Evolutionary conservation across 2,888 invertebrate genomes (phyloP).

Genomic region (Fissipunctia ypsillon): DNA sequence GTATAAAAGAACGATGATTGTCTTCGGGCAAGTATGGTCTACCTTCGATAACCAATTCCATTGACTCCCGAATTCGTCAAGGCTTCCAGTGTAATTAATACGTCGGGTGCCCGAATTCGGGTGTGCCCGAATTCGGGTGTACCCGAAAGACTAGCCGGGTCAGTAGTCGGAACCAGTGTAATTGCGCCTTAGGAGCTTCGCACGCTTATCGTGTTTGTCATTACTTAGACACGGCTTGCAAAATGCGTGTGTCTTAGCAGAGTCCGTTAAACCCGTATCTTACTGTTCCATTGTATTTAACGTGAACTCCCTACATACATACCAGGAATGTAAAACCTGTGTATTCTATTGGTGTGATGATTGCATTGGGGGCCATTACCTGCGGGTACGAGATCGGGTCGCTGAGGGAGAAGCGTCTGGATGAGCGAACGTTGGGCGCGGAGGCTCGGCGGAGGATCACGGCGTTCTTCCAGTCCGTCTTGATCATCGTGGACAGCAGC

Average conservation of each 20-base stretch:
- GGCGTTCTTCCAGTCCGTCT: conserved; percentile 92
- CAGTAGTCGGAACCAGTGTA: background rate
- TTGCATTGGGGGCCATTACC: conserved; percentile 73
- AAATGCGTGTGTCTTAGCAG: conserved; percentile 15
- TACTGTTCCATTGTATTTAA: conserved; percentile 7
- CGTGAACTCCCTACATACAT: conserved; percentile 21
- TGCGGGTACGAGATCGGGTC: conserved; percentile 85
- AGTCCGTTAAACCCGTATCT: conserved; percentile 18
- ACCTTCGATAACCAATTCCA: conserved; percentile 2
- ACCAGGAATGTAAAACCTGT: conserved; percentile 22
- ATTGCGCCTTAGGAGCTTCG: conserved; percentile 12
- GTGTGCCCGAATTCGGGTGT: background rate
- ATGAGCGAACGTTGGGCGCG: conserved; percentile 84
- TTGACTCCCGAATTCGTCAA: background rate
- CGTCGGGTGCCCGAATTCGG: background rate
- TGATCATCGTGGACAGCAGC: conserved; percentile 94
- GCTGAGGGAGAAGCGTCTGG: conserved; percentile 82
- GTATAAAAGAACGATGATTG: background rate
- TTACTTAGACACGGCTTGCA: background rate
- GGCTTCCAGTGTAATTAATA: background rate
- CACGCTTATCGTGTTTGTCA: conserved; percentile 14
- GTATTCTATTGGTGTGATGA: conserved; percentile 9
- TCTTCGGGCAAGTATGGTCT: background rate
- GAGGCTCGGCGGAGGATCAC: conserved; percentile 86
- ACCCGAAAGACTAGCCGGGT: background rate